phyloP scores from a whole-genome alignment of 2,113 vertebrate genomes.

The Pavo muticus region DNA sequence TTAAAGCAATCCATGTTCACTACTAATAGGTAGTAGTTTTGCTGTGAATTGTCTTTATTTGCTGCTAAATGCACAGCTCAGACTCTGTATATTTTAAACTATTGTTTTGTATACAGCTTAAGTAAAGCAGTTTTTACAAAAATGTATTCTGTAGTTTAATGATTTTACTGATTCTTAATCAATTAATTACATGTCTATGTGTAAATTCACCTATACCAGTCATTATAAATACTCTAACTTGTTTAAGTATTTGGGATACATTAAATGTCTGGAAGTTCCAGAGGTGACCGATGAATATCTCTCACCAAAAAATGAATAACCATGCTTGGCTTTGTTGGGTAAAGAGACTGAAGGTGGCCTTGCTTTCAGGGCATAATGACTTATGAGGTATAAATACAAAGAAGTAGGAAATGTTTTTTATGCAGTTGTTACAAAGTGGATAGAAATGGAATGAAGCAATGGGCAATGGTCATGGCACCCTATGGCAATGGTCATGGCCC shows the following conservation, averaged over 20 bases:
- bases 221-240: neutral
- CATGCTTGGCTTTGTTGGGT: neutral
- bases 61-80: neutral
- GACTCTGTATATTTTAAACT: neutral
- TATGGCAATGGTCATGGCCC: neutral
- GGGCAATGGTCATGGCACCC: neutral
- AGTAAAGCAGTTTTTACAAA: neutral
- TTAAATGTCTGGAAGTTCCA: neutral
- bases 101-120: neutral
- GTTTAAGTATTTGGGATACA: neutral
- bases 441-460: neutral
- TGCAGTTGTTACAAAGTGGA: neutral
- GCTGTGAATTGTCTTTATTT: neutral
- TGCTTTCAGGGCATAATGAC: neutral
- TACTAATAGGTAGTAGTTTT: neutral
- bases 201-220: neutral
- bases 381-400: neutral
- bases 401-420: neutral
- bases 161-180: neutral
- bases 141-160: neutral
- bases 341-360: neutral
- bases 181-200: neutral
- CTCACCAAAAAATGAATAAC: neutral
- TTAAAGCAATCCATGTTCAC: neutral
- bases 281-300: neutral